Conservation (phyloP, 2,113 vertebrate species). For the Oncorhynchus tshawytscha region DNA sequence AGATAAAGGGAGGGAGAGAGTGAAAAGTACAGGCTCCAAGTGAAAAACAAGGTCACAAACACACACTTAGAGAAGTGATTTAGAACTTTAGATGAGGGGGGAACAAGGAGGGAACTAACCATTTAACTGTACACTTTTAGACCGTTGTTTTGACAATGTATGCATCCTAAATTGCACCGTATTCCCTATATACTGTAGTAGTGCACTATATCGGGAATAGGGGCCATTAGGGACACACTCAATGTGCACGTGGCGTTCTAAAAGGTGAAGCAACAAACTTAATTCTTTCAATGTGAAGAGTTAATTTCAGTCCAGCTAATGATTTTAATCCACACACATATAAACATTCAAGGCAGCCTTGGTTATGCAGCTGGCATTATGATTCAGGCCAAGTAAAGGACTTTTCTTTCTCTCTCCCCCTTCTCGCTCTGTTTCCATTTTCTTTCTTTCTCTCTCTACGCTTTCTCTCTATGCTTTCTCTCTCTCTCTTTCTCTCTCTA, state of each 20-base stretch:
- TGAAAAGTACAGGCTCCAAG: conserved; percentile 26
- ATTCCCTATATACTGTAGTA: too few relatives aligned
- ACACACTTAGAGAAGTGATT: conserved; percentile 44
- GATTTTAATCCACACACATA: too few relatives aligned
- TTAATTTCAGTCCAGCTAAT: too few relatives aligned
- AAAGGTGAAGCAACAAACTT: background rate
- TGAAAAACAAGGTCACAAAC: conserved; percentile 33
- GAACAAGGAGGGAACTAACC: conserved; percentile 23
- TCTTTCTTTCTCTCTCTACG: conserved; percentile 21
- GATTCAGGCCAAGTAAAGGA: too few relatives aligned
- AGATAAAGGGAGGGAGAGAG: too few relatives aligned
- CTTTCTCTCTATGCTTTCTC: conserved; percentile 4
- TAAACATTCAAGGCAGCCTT: too few relatives aligned
- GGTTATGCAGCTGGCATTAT: too few relatives aligned
- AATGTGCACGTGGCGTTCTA: background rate
- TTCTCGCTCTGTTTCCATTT: background rate
- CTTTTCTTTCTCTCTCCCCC: background rate
- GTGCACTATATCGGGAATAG: too few relatives aligned
- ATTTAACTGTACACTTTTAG: conserved; percentile 21
- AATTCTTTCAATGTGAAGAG: background rate
- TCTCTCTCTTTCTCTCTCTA: background rate
- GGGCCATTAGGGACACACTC: too few relatives aligned
- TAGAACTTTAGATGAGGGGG: conserved; percentile 32
- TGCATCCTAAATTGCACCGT: too few relatives aligned
- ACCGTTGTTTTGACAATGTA: background rate